phyloP scores from a whole-genome alignment of 2,113 vertebrate genomes.

The Empidonax traillii region DNA sequence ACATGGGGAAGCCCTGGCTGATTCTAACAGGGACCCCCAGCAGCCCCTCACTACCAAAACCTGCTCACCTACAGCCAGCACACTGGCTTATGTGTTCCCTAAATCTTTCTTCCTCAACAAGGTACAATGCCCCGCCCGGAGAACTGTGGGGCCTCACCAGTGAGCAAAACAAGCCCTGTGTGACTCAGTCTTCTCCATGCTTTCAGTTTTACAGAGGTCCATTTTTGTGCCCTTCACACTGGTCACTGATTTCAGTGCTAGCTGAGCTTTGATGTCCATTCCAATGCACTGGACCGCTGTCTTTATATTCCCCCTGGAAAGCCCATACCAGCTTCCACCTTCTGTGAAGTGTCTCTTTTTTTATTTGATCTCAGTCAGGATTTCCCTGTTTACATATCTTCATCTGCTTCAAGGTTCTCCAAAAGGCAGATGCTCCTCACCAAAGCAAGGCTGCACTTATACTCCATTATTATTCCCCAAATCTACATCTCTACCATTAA shows the following conservation, averaged over 20 bases:
- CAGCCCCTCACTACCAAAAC: not conserved
- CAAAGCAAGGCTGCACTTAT: not conserved
- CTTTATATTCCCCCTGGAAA: not conserved
- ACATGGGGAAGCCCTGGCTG: fast-evolving
- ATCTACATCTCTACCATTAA: not conserved
- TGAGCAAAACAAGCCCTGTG: fast-evolving
- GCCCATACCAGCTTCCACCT: not conserved
- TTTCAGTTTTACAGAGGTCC: not conserved
- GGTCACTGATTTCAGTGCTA: not conserved
- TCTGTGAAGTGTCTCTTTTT: not conserved
- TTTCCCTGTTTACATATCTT: not conserved
- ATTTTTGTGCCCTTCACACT: not conserved
- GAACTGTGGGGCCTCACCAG: not conserved
- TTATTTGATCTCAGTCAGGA: not conserved
- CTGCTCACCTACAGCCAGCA: not conserved
- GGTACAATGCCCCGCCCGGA: not conserved
- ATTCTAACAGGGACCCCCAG: fast-evolving
- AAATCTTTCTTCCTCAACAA: not conserved
- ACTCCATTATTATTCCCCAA: not conserved
- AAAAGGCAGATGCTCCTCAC: not conserved
- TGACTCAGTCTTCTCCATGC: not conserved
- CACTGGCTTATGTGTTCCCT: not conserved
- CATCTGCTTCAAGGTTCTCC: not conserved
- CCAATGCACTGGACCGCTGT: not conserved
- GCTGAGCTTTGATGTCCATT: not conserved